Conservation (phyloP, 2,797 vertebrate genomes). For the Anolis apletophallus region DNA sequence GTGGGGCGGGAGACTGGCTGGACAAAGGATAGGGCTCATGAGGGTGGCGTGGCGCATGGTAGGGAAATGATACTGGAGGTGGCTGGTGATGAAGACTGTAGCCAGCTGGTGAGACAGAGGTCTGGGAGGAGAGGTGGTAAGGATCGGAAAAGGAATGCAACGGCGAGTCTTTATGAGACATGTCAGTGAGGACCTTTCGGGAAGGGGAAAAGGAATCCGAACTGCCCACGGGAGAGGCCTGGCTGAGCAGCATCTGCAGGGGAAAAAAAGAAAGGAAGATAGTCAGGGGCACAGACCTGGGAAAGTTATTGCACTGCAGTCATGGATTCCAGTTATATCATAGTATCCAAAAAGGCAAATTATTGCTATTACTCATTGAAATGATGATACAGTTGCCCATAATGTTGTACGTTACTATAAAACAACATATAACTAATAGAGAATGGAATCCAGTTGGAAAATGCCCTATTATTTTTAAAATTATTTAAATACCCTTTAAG, state of each 20-base stretch:
- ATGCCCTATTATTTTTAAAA: too few species aligned
- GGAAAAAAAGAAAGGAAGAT: background rate
- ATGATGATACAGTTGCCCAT: too few species aligned
- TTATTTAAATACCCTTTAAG: too few species aligned
- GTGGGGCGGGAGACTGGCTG: conserved; percentile 30
- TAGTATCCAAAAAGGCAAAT: too few species aligned
- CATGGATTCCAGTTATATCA: too few species aligned
- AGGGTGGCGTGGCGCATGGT: conserved; percentile 48
- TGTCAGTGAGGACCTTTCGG: background rate
- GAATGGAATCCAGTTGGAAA: too few species aligned
- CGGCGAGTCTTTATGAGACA: background rate
- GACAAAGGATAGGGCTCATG: conserved; percentile 9
- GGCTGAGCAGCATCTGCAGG: conserved; percentile 46
- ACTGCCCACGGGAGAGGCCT: conserved; percentile 42
- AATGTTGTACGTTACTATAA: too few species aligned
- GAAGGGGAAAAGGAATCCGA: conserved; percentile 43
- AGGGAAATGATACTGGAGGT: conserved; percentile 23
- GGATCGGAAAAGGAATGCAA: conserved; percentile 1
- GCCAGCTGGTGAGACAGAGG: conserved; percentile 6
- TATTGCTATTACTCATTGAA: too few species aligned
- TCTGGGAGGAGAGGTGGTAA: conserved; percentile 5
- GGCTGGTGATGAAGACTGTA: conserved; percentile 9
- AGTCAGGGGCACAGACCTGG: too few species aligned
- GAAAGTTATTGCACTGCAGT: too few species aligned
- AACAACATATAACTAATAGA: too few species aligned